Evolutionary conservation across 2,113 vertebrate genomes (phyloP).

Genomic region (Otolemur garnettii): DNA sequence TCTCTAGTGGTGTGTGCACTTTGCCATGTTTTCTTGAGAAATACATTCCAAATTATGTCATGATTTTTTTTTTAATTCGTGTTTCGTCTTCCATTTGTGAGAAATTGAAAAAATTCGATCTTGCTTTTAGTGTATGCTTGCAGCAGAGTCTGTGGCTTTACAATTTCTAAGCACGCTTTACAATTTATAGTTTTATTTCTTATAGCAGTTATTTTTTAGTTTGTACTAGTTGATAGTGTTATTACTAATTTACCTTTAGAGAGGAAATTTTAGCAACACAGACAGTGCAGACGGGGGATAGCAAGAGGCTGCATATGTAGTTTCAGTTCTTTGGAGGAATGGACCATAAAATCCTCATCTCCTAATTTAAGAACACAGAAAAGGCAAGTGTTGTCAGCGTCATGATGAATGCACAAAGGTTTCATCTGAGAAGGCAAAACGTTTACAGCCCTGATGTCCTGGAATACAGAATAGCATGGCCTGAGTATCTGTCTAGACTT

Average conservation of each 20-base stretch:
- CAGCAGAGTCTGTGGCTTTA: not conserved
- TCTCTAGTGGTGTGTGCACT: not conserved
- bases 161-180: not conserved
- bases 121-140: not conserved
- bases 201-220: not conserved
- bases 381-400: not conserved
- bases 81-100: not conserved
- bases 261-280: not conserved
- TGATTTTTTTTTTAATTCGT: not conserved
- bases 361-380: not conserved
- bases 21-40: slow-evolving; percentile 35
- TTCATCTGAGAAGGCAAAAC: not conserved
- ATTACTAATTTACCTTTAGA: not conserved
- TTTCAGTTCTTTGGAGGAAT: slow-evolving; percentile 17
- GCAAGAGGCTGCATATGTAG: not conserved
- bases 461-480: not conserved
- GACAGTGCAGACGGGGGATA: not conserved
- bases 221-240: not conserved
- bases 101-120: not conserved
- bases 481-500: not conserved
- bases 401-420: not conserved
- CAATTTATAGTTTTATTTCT: not conserved
- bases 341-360: not conserved
- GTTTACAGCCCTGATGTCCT: not conserved
- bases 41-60: not conserved